Percentiles rank a stretch among this genome's conserved stretches.
These are phyloP conservation scores for Drosophila navojoa DNA, from an alignment of 1,140 invertebrate species.

Conservation along the genomic window DNA sequence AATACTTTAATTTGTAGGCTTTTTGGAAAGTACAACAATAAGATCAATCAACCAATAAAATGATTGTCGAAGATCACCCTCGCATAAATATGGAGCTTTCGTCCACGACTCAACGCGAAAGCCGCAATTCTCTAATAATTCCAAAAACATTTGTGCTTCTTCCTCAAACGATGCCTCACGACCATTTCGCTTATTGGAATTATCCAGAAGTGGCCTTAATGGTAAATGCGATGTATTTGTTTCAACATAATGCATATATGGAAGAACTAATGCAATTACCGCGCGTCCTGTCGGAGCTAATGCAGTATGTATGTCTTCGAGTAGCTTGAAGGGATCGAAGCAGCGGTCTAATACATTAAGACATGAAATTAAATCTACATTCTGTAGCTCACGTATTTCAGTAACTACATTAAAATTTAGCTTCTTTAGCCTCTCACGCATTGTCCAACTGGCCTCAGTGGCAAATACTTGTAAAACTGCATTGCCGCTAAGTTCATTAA, in stretches of 20 bases:
- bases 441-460: constrained; percentile 93
- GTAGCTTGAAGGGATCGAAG: constrained; percentile 89
- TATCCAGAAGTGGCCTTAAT: constrained; percentile 70
- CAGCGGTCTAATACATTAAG: constrained; percentile 95
- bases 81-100: constrained; percentile 95
- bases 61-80: constrained; percentile 93
- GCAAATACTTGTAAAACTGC: constrained; percentile 90
- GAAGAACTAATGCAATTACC: constrained; percentile 92
- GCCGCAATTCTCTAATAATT: constrained; percentile 85
- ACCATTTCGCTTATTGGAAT: constrained; percentile 36
- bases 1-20: constrained; percentile 20
- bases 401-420: constrained; percentile 87
- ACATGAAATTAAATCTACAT: constrained; percentile 88
- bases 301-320: constrained; percentile 87
- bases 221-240: constrained; percentile 83
- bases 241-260: constrained; percentile 95
- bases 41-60: constrained; percentile 95
- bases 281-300: constrained; percentile 89
- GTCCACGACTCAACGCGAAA: constrained; percentile 91
- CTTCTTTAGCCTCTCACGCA: constrained; percentile 89
- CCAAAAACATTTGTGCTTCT: constrained; percentile 74
- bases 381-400: constrained; percentile 63
- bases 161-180: constrained; percentile 72
- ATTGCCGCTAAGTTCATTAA: constrained; percentile 55
- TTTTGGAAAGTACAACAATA: constrained; percentile 88